Base-by-base conservation (phyloP, 2,797 vertebrate species). In the Natrix natrix region DNA sequence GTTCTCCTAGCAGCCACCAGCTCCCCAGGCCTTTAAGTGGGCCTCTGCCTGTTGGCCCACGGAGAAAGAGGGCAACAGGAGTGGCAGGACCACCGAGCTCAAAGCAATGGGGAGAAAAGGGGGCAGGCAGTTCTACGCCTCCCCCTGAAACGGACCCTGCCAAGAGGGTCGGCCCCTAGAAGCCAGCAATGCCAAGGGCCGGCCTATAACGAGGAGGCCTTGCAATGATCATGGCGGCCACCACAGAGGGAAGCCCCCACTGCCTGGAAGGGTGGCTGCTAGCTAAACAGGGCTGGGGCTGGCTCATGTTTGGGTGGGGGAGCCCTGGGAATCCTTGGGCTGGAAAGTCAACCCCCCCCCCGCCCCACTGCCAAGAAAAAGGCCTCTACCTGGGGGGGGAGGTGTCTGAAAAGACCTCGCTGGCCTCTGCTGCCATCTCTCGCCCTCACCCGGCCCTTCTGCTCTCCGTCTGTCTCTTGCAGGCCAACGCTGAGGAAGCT, bases 401-500 rank as follows among this genome's bases (percentile, higher is more conserved):
- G 86, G 11, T 6, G 59, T 8, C 54, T 8, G 28, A 8, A 26
- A 14, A n/a, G 12, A 55, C 26, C 28, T n/a, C 17, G 28, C 24
- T 56, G 20, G 14, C 14, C 8, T 60, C 22, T 26, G 5, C 26
- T n/a, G 24, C 10, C 6, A 28, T 3, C 11, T 17, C 59, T 12
- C 89, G 13, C 48, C 24, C 61, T 14, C 3, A 11, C 17, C 5
- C 88, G 17, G 57, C 1, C 52, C 57, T 26, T 4, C 4, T 12
- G 4, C 12, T 8, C 22, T 3, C 74, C 2, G 54, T 24, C 48
- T 14, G 1, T 96, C 94, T 94, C 94, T 90, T 55, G 4, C 95
- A 99, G 99, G 93, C 98, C 99, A 1, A 99, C 99, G 13, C 96
- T 99, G 95, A 98, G 98, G 96, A 99, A 99, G 87, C 98, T 99